A percentile compares a stretch with the other conserved stretches of the same genome.
These are phyloP conservation scores for Glossosoma conforme DNA, from an alignment of 1,140 invertebrate genomes.

Conservation along the genomic window DNA sequence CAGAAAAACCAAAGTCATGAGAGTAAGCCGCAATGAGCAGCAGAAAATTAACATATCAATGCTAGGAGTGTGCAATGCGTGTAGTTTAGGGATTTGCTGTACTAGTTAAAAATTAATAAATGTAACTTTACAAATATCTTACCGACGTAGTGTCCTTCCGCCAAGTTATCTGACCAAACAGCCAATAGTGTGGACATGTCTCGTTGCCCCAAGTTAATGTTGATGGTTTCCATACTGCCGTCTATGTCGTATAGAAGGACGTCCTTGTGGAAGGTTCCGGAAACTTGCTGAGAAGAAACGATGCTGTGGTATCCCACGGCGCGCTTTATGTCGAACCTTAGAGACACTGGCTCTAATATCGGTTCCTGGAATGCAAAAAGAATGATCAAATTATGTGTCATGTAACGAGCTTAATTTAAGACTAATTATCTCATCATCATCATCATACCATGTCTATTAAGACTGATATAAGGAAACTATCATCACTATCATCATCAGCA, in stretches of 20 bases:
- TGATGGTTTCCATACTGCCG: constrained; percentile 61
- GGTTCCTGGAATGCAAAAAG: constrained; percentile 56
- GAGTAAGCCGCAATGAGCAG: too few relatives aligned
- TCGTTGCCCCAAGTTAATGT: constrained; percentile 65
- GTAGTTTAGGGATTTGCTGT: neutral
- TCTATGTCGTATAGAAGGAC: constrained; percentile 58
- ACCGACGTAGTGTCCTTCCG: constrained; percentile 44
- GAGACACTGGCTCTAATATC: constrained; percentile 67
- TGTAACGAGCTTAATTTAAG: too few relatives aligned
- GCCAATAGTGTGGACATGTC: constrained; percentile 64
- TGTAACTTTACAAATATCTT: constrained; percentile 9
- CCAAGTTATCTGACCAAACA: constrained; percentile 64
- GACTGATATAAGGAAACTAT: too few relatives aligned
- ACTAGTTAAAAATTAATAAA: constrained; percentile 5
- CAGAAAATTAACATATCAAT: too few relatives aligned
- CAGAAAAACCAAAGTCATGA: too few relatives aligned
- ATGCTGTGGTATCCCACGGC: constrained; percentile 46
- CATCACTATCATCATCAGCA: too few relatives aligned
- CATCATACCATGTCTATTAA: too few relatives aligned
- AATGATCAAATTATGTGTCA: constrained; percentile 10
- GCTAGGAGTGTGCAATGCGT: too few relatives aligned
- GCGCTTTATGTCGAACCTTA: constrained; percentile 71
- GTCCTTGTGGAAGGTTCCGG: constrained; percentile 34
- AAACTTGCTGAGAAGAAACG: constrained; percentile 32
- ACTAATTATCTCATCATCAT: too few relatives aligned